phyloP scores from a whole-genome alignment of 2,797 vertebrate genomes.

The Acipenser transmontanus region DNA sequence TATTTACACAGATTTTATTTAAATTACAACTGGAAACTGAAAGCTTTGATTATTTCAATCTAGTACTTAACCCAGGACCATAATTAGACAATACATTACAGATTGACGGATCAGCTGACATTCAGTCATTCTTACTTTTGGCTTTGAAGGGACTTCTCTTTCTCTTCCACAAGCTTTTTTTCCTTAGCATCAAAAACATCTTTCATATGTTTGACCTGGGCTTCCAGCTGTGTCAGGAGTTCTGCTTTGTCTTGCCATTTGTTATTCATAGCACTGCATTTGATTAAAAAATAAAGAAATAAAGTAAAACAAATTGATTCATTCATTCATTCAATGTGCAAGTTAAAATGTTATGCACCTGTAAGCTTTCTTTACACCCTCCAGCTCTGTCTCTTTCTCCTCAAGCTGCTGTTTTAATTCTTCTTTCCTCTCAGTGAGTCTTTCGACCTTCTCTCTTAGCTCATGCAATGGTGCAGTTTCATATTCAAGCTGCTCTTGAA shows the following conservation, averaged over 20 bases:
- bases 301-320: slow-evolving; percentile 17
- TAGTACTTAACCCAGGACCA: too few relatives aligned
- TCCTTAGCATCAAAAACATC: slow-evolving; percentile 87
- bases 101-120: neutral
- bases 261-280: slow-evolving; percentile 69
- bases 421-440: slow-evolving; percentile 74
- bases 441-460: slow-evolving; percentile 65
- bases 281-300: slow-evolving; percentile 27
- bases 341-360: slow-evolving; percentile 49
- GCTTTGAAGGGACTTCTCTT: slow-evolving; percentile 71
- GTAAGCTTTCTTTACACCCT: slow-evolving; percentile 70
- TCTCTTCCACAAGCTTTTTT: slow-evolving; percentile 73
- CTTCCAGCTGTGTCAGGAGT: slow-evolving; percentile 77
- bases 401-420: slow-evolving; percentile 80
- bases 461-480: slow-evolving; percentile 59
- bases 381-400: slow-evolving; percentile 77
- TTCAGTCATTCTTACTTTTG: slow-evolving; percentile 60
- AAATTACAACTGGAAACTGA: too few relatives aligned
- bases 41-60: too few relatives aligned
- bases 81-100: neutral
- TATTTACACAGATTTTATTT: too few relatives aligned
- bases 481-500: slow-evolving; percentile 66
- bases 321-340: neutral
- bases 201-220: slow-evolving; percentile 88
- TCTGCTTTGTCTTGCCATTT: slow-evolving; percentile 90